Conservation (phyloP, 2,888 invertebrate genomes). For the Heterodera filipjevi region DNA sequence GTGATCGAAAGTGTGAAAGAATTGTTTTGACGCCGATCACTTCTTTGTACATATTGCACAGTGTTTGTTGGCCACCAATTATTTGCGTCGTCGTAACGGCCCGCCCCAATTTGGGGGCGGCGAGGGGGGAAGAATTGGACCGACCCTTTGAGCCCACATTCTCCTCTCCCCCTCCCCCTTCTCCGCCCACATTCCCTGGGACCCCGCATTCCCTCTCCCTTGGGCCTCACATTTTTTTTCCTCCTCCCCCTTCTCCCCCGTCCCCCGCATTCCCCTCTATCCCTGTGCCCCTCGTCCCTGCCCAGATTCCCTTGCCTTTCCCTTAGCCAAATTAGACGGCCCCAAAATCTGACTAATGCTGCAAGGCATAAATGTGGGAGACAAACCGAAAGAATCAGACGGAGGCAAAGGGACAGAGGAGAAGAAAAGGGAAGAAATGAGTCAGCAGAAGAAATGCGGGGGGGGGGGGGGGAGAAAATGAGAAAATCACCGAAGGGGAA, state of each 20-base stretch:
- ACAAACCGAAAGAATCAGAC: neutral
- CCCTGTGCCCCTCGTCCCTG: too few relatives aligned
- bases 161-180: neutral
- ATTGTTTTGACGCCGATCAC: neutral
- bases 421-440: neutral
- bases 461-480: neutral
- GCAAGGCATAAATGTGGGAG: neutral
- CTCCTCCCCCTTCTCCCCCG: too few relatives aligned
- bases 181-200: neutral
- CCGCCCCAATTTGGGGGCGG: neutral
- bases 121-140: neutral
- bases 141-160: neutral
- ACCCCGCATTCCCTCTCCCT: neutral
- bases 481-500: neutral
- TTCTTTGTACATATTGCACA: neutral
- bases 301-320: neutral
- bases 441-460: neutral
- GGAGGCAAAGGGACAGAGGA: neutral
- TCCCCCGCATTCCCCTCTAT: too few relatives aligned
- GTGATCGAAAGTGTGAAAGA: slow-evolving; percentile 3
- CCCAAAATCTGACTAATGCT: neutral
- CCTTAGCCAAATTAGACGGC: neutral
- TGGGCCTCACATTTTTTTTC: neutral
- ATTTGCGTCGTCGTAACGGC: slow-evolving; percentile 2
- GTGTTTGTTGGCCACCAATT: slow-evolving; percentile 3